phyloP scores from a whole-genome alignment of 2,888 invertebrate genomes.

The Linnaemya tessellans region DNA sequence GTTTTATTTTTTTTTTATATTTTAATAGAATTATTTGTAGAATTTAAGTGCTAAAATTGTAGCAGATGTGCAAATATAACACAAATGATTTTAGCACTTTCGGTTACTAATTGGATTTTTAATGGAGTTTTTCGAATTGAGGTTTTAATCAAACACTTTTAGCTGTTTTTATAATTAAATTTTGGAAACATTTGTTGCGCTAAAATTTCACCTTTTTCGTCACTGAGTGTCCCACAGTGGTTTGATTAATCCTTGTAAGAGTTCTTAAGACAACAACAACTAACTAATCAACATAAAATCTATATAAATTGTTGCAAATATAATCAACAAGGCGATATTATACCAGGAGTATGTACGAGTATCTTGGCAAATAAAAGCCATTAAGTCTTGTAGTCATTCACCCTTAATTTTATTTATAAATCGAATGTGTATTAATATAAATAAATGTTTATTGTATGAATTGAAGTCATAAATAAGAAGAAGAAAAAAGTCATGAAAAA shows the following conservation, averaged over 20 bases:
- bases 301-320: conserved; percentile 49
- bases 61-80: no score
- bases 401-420: conserved; percentile 35
- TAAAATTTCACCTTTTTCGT: not conserved
- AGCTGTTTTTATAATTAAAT: no score
- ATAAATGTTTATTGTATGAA: conserved; percentile 15
- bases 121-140: no score
- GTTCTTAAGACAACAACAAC: conserved; percentile 14
- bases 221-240: conserved; percentile 10
- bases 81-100: no score
- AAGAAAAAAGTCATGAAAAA: not conserved
- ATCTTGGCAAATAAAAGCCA: not conserved
- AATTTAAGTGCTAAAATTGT: no score
- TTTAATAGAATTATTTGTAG: no score
- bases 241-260: conserved; percentile 38
- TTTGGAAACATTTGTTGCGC: not conserved
- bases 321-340: conserved; percentile 21
- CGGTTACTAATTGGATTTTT: no score
- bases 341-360: no score
- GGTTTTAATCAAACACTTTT: no score
- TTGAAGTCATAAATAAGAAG: not conserved
- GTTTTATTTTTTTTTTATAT: no score
- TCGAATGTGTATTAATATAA: conserved; percentile 32
- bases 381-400: conserved; percentile 9
- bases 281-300: conserved; percentile 57